Evolutionary conservation across 2,113 vertebrate species (phyloP).

Genomic region (Phylloscopus trochiloides): DNA sequence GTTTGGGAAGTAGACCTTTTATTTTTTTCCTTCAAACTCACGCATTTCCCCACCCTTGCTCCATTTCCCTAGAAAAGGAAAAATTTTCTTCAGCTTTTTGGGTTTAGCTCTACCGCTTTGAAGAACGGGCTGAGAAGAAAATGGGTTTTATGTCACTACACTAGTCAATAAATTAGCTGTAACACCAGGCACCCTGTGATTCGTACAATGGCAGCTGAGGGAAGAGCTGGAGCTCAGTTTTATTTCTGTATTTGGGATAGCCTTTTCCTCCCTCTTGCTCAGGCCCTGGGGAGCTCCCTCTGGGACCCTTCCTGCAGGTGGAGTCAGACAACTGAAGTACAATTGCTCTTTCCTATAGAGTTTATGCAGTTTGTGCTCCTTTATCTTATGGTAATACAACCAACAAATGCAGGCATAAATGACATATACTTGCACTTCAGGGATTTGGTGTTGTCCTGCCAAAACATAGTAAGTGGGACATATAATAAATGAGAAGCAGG

Average conservation of each 20-base stretch:
- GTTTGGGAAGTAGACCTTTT: neutral
- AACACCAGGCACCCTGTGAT: neutral
- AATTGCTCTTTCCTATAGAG: neutral
- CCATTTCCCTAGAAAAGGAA: neutral
- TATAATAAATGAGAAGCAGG: neutral
- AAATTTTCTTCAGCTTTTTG: neutral
- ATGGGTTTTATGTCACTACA: neutral
- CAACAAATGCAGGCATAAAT: neutral
- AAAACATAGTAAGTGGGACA: neutral
- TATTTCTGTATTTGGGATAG: neutral
- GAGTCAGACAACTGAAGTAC: neutral
- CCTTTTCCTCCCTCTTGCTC: neutral
- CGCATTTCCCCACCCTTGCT: rapidly evolving
- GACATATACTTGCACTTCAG: slow-evolving; percentile 2
- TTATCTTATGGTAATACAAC: neutral
- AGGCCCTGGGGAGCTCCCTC: neutral
- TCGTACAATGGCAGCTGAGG: neutral
- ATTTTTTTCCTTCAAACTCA: neutral
- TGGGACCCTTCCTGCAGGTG: neutral
- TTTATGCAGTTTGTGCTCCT: neutral
- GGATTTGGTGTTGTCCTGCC: neutral
- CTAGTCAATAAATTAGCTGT: neutral
- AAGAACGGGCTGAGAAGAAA: neutral
- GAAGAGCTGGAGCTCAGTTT: neutral
- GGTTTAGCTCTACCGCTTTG: neutral